A percentile compares a stretch with the other conserved stretches of the same genome.
Conservation (phyloP, 2,113 vertebrate species). For the Aspidoscelis tigris region DNA sequence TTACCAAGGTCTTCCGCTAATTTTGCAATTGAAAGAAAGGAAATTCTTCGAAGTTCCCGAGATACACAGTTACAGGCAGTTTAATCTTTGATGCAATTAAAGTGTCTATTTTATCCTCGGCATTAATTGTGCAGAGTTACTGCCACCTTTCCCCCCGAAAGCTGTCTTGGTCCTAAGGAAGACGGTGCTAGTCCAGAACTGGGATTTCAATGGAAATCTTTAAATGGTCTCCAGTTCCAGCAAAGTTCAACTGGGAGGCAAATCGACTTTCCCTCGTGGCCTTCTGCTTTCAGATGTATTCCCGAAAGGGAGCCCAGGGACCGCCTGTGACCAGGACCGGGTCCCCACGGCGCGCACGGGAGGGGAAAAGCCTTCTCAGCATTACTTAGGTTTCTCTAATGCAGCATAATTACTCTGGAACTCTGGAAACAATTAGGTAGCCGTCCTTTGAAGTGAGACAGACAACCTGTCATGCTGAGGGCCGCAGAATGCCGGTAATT, state of each 20-base stretch:
- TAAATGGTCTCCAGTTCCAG: background rate
- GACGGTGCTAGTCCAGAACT: constrained; percentile 58
- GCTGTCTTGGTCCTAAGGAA: constrained; percentile 63
- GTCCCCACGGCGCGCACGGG: background rate
- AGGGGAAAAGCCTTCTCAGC: background rate
- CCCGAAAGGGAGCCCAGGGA: background rate
- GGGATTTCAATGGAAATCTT: background rate
- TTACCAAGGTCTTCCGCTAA: too few relatives aligned
- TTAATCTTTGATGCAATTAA: constrained; percentile 77
- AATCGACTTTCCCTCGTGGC: background rate
- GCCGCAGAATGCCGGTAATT: constrained; percentile 50
- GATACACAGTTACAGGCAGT: constrained; percentile 72
- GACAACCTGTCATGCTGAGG: constrained; percentile 51
- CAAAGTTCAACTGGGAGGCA: background rate
- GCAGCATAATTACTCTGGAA: constrained; percentile 77
- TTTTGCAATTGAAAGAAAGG: constrained; percentile 10
- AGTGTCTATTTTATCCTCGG: constrained; percentile 76
- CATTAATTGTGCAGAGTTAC: constrained; percentile 79
- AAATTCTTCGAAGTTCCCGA: constrained; percentile 68
- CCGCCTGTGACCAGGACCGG: constrained; percentile 20
- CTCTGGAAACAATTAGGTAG: constrained; percentile 80
- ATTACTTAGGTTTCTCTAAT: constrained; percentile 57
- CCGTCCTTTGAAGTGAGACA: constrained; percentile 73
- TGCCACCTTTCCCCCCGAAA: constrained; percentile 42
- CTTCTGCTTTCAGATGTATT: constrained; percentile 6